These are phyloP conservation scores for Piaya cayana DNA, from an alignment of 2,113 vertebrate species.

Conservation along the genomic window DNA sequence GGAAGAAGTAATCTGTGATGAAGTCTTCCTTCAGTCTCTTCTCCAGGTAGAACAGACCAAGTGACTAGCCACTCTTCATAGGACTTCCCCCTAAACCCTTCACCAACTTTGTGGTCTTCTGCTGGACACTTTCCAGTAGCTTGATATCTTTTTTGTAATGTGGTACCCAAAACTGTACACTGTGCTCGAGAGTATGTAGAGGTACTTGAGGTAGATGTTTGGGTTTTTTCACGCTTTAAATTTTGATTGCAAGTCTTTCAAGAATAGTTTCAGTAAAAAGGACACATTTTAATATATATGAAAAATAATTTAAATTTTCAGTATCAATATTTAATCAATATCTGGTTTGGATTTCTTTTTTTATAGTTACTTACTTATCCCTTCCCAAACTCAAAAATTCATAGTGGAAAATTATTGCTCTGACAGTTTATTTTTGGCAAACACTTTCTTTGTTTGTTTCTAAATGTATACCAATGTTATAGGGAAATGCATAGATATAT, in stretches of 20 bases:
- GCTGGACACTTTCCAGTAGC: no score
- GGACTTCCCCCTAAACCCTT: no score
- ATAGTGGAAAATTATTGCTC: not conserved
- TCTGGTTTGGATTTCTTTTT: not conserved
- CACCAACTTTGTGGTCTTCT: no score
- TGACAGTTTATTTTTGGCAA: not conserved
- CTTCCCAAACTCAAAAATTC: not conserved
- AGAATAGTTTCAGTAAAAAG: not conserved
- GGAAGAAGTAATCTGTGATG: no score
- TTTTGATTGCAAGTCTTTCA: not conserved
- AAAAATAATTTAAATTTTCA: not conserved
- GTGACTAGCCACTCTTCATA: no score
- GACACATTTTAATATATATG: not conserved
- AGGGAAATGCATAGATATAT: rapidly evolving
- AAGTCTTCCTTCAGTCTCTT: no score
- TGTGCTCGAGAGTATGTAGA: no score
- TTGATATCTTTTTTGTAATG: no score
- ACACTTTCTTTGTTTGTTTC: not conserved
- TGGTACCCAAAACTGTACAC: no score
- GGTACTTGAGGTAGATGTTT: rapidly evolving
- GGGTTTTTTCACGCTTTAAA: not conserved
- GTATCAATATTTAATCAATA: not conserved
- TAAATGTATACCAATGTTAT: not conserved
- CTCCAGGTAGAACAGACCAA: no score
- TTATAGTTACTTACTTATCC: not conserved